Evolutionary conservation across 2,797 vertebrate genomes (phyloP).

Genomic region (Chelon auratus): DNA sequence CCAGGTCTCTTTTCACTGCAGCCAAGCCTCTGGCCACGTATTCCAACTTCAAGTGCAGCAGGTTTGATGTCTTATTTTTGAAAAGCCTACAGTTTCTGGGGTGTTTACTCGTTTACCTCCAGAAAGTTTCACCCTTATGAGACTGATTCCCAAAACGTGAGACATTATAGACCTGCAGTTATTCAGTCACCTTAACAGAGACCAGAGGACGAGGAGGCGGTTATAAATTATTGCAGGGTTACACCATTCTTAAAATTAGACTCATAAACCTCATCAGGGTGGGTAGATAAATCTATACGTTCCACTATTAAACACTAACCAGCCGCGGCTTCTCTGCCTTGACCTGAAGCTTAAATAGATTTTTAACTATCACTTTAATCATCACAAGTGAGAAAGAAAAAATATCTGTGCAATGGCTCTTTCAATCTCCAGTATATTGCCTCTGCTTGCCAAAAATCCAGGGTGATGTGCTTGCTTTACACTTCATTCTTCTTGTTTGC

Average conservation of each 20-base stretch:
- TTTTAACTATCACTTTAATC: constrained; percentile 20
- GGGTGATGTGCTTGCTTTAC: background rate
- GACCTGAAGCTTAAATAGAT: constrained; percentile 24
- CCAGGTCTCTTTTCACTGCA: constrained; percentile 42
- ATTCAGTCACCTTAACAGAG: constrained; percentile 30
- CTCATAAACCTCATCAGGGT: constrained; percentile 26
- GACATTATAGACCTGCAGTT: constrained; percentile 19
- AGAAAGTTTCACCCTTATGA: constrained; percentile 5
- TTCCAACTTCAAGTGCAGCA: constrained; percentile 21
- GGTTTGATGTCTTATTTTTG: background rate
- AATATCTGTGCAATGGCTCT: background rate
- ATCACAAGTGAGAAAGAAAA: constrained; percentile 1
- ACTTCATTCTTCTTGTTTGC: constrained; percentile 5
- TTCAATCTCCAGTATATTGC: background rate
- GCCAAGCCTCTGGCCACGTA: constrained; percentile 29
- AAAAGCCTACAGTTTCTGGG: background rate
- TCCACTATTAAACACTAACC: constrained; percentile 45
- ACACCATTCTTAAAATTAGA: constrained; percentile 21
- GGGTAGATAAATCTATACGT: constrained; percentile 42
- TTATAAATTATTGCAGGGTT: constrained; percentile 26
- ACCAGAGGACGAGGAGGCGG: constrained; percentile 10
- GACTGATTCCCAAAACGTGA: background rate
- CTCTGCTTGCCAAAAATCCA: background rate
- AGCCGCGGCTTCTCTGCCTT: background rate
- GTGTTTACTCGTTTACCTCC: background rate